Base-by-base conservation (phyloP, 2,113 vertebrate species). In the Haemorhous mexicanus region DNA sequence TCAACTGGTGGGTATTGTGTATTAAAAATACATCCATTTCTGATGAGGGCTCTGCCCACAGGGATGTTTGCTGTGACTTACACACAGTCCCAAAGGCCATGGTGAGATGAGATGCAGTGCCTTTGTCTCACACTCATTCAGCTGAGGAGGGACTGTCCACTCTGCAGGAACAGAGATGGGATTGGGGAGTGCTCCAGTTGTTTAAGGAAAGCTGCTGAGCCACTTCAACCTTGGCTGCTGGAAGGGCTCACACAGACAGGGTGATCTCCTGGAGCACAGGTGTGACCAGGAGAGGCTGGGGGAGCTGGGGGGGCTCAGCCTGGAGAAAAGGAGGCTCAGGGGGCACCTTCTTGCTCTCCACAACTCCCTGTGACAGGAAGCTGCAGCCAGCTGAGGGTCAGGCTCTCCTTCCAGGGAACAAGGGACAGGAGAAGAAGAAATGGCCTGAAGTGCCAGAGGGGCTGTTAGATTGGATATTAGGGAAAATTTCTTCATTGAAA, bases 241-340 rank as follows among this genome's bases (percentile, higher is more conserved):
- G 32, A 44, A 39, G 24, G 58, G 43, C 26, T 79, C 24, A 21
- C 39, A 16, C 35, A 53, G 56, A 52, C 23, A 5, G 43, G 22
- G 61, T 13, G 18, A 52, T 28, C 44, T 58, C 16, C 61, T 74
- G 61, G 52, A 67, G 33, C 53, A 46, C 6, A n/a, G 46, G 15
- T 4, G 4, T 52, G 61, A 52, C 1, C 0, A 50, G 52, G 28
- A 67, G 19, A 0, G 0, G 7, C 43, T 80, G 86, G 58, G 27
- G 27, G 35, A 81, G 32, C 18, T 73, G 18, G 15, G 2, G 14
- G 35, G 3, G 6, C 43, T 66, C 10, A 58, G 35, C 35, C 35
- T 37, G 64, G 50, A 44, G 22, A 17, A 41, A 76, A 69, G 55
- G 63, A 76, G 41, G 62, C 30, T 83, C 30, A 30, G 47, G 41